phyloP scores from a whole-genome alignment of 2,113 vertebrate genomes.

The Ptyas mucosa region DNA sequence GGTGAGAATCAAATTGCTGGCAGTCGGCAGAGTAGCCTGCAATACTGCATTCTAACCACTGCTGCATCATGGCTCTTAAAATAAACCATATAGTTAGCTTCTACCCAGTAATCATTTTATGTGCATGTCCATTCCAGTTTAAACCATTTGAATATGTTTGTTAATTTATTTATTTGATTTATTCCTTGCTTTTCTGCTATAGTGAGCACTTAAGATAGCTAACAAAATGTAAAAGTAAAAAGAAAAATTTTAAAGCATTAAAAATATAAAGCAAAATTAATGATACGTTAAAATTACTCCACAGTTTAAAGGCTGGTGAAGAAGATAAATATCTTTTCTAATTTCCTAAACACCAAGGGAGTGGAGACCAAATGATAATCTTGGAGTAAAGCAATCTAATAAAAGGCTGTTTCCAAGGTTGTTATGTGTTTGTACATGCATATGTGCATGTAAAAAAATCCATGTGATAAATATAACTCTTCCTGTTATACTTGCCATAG shows the following conservation, averaged over 20 bases:
- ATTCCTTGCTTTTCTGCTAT: neutral
- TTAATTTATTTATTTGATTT: neutral
- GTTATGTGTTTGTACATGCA: neutral
- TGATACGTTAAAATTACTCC: neutral
- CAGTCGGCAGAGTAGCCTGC: neutral
- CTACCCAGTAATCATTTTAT: neutral
- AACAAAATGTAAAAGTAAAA: neutral
- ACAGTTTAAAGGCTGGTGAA: neutral
- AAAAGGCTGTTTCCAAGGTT: neutral
- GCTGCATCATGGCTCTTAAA: neutral
- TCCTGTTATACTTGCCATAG: neutral
- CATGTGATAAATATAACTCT: neutral
- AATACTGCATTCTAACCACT: no score
- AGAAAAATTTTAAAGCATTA: neutral
- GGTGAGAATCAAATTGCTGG: neutral
- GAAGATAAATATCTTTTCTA: neutral
- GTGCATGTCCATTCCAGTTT: neutral
- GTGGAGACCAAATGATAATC: neutral
- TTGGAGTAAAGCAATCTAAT: neutral
- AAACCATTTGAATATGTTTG: neutral
- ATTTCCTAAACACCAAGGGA: neutral
- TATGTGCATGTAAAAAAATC: neutral
- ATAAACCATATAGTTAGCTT: neutral
- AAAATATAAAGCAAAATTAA: neutral
- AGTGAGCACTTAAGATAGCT: neutral